Evolutionary conservation across 2,113 vertebrate species (phyloP), one percentile per base, ranked within the genome.

Genomic region (Perca schrenkii): DNA sequence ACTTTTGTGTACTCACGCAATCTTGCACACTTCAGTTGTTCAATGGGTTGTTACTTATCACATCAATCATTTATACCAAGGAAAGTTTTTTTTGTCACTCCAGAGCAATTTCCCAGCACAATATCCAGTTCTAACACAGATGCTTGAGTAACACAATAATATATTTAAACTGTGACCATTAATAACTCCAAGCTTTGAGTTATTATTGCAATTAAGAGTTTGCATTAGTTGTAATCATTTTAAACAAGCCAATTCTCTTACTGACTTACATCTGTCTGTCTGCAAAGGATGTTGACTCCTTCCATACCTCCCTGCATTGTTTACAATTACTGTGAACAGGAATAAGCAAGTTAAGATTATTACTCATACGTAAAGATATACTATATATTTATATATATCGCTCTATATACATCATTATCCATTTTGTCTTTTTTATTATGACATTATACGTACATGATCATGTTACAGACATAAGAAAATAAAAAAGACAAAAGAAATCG

Each of bases 1-100:
- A 17, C 46, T 64, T 65, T 66, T 63, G 58, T 54, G 36, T 28
- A 25, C 58, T 67, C 19, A 57, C 10, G 28, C 49, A 67, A 58
- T 57, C 62, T 54, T 31, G 19, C 47, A 77, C 52, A 52, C 53
- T 64, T 60, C 54, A 83, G 62, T 25, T 60, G 28, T 61, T 65
- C 63, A 60, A 1, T 3, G 12, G 22, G 53, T 70, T 65, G 53
- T 28, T 50, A 65, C 63, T 77, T 43, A 47, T 34, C 49, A 63
- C 60, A 60, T 84, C 57, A 67, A 81, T 86, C 19, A 78, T 83
- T 80, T 47, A 62, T 11, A 57, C 43, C 13, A 14, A 52, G 49
- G 22, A 56, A 68, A 82, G 8, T 65, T 74, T 68, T 61, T 71
- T 68, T 72, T 79, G 64, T 74, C 49, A n/a, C 61, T 73, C 47